Evolutionary conservation across 2,797 vertebrate genomes (phyloP), one percentile per base, ranked within the genome.

Genomic region (Nothura maculosa): DNA sequence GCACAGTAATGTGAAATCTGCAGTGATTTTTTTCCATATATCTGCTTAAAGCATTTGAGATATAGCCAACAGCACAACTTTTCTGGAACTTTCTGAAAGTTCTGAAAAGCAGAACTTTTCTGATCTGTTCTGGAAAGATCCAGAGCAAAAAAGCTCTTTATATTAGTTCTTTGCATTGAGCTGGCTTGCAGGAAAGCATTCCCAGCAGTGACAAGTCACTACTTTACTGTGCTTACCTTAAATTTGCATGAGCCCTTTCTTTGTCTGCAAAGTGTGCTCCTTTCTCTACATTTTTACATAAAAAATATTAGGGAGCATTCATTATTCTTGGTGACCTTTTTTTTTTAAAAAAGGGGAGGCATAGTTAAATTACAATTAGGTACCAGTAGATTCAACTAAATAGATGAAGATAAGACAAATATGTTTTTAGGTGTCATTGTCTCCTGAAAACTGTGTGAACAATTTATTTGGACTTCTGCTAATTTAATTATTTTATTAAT

Each of bases 381-480:
- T 30, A n/a, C 52, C 48, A 50, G 24, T 25, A 50, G 24, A 50
- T 50, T 50, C 48, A 55, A 18, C 30, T 55, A 55, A 55, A 18
- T 7, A 55, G 52, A 79, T 67, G 79, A 92, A 90, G 90, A 55
- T 24, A 84, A 25, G 76, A 13, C 18, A 73, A 80, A 34, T 47
- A 22, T 5, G 4, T 4, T 69, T 79, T 86, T 82, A 60, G 43
- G 42, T 61, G 61, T 50, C 14, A 52, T 79, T 81, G 10, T 90
- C 85, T 94, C 85, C 52, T 61, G 85, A 73, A 78, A 91, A 63
- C 76, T 92, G 73, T 55, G 43, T 48, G 61, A 95, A 89, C 48
- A 93, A 68, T 87, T 92, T 81, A 62, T 28, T 90, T 92, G 77
- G 34, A 5, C 32, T 85, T 96, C 83, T 94, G 17, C 58, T 57